Conservation (phyloP, 2,113 vertebrate genomes). For the Upupa epops region DNA sequence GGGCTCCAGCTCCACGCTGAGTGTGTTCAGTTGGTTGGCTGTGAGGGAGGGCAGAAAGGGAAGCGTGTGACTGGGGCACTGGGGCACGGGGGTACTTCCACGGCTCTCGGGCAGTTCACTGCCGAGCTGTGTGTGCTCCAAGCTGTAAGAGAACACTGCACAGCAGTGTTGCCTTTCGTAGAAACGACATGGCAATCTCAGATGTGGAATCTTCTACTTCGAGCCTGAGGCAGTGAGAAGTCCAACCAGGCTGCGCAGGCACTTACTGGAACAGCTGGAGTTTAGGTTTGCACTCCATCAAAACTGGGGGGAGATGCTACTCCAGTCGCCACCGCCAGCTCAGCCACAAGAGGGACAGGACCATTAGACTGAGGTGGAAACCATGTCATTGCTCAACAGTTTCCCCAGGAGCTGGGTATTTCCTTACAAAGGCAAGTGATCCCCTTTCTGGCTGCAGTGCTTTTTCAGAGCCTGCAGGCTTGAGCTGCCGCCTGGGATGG, state of each 20-base stretch:
- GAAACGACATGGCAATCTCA: conserved; percentile 70
- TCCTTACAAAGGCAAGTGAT: no score
- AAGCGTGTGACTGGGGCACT: background rate
- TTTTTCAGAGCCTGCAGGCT: background rate
- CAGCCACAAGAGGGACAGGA: background rate
- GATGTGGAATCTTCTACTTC: conserved; percentile 38
- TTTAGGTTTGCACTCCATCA: conserved; percentile 22
- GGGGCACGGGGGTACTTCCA: background rate
- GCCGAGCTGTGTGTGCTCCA: conserved; percentile 35
- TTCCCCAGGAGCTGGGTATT: background rate
- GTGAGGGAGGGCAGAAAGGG: background rate
- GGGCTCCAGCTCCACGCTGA: background rate
- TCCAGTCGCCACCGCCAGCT: background rate
- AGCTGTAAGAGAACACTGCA: conserved; percentile 24
- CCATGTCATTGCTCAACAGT: background rate
- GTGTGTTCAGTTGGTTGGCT: background rate
- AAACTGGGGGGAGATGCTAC: conserved; percentile 9
- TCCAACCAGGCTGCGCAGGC: background rate
- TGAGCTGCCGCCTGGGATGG: background rate
- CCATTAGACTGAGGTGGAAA: conserved; percentile 26
- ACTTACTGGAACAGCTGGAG: conserved; percentile 43
- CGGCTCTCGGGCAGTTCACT: background rate
- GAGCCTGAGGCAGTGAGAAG: conserved; percentile 1
- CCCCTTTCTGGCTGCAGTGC: background rate
- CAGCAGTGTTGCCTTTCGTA: conserved; percentile 38